phyloP scores from a whole-genome alignment of 2,113 vertebrate species.

The Platichthys flesus region DNA sequence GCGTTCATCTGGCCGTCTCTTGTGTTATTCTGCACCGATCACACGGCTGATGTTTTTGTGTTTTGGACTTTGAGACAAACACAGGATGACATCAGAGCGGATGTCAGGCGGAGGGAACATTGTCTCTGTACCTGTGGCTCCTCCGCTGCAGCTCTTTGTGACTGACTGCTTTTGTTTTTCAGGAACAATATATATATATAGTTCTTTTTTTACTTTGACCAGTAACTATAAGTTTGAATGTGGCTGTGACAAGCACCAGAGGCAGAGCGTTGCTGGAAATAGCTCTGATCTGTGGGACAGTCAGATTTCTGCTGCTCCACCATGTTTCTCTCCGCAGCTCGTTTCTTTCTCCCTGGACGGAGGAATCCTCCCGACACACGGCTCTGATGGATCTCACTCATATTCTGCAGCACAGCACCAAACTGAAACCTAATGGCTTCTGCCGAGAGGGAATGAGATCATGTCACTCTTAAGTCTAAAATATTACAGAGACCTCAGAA shows the following conservation, averaged over 20 bases:
- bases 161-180: too few species aligned
- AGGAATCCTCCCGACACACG: background rate
- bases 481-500: constrained; percentile 12
- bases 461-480: constrained; percentile 9
- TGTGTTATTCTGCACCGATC: too few species aligned
- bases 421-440: constrained; percentile 14
- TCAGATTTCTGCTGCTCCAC: background rate
- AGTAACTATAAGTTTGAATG: background rate
- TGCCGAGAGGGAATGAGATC: constrained; percentile 12
- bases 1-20: too few species aligned
- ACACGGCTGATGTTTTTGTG: too few species aligned
- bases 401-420: constrained; percentile 1
- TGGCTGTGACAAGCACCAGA: background rate
- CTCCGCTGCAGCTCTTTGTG: too few species aligned
- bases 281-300: background rate
- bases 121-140: too few species aligned
- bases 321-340: background rate
- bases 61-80: too few species aligned
- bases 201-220: too few species aligned
- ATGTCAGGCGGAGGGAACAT: too few species aligned
- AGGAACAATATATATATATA: too few species aligned
- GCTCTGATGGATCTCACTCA: constrained; percentile 37
- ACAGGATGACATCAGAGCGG: too few species aligned
- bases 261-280: background rate
- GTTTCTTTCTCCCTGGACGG: background rate